Conservation (phyloP, 2,797 vertebrate genomes). For the Sebastes vulpes region DNA sequence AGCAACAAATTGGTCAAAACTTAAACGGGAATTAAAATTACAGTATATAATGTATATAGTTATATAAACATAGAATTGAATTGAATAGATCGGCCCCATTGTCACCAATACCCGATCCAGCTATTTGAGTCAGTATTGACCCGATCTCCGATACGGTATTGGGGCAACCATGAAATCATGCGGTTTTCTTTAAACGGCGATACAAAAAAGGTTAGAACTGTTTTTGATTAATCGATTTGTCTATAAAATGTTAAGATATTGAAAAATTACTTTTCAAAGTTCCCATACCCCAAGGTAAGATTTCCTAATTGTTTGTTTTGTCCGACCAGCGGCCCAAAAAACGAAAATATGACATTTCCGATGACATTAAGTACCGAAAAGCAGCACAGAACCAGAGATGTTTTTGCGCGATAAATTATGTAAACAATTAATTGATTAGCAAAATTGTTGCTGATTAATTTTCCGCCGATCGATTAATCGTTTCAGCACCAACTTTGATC, state of each 20-base stretch:
- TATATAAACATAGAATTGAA: too few relatives aligned
- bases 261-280: not conserved
- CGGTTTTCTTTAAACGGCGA: not conserved
- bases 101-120: too few relatives aligned
- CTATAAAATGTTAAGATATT: not conserved
- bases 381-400: not conserved
- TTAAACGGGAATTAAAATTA: too few relatives aligned
- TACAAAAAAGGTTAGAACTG: not conserved
- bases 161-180: not conserved
- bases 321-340: not conserved
- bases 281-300: rapidly evolving
- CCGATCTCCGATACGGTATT: too few relatives aligned
- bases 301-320: not conserved
- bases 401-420: not conserved
- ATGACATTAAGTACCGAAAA: not conserved
- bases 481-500: not conserved
- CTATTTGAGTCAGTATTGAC: too few relatives aligned
- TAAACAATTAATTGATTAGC: not conserved
- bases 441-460: not conserved
- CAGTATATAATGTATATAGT: too few relatives aligned
- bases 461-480: not conserved
- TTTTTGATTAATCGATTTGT: not conserved
- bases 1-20: too few relatives aligned
- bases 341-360: not conserved
- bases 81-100: too few relatives aligned